Percentiles rank a stretch among this genome's conserved stretches.
Conservation (phyloP, 2,888 invertebrate genomes). For the Standfussiana lucernea region DNA sequence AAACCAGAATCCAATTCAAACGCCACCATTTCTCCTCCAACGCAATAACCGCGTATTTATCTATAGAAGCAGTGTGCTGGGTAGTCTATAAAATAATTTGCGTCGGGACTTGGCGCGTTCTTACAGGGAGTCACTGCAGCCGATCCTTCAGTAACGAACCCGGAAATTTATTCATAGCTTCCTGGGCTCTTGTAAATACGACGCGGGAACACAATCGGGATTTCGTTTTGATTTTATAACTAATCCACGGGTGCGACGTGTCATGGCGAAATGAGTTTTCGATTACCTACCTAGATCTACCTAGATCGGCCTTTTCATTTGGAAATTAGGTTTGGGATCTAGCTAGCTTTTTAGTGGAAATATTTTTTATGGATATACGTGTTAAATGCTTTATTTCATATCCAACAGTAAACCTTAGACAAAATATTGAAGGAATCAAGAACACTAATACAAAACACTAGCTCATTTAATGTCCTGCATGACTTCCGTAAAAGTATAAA, state of each 20-base stretch:
- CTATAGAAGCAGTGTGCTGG: constrained; percentile 52
- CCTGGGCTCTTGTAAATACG: constrained; percentile 82
- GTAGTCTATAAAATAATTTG: constrained; percentile 79
- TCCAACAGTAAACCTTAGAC: not conserved
- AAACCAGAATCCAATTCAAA: constrained; percentile 11
- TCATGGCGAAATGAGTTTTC: constrained; percentile 64
- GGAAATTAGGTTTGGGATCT: constrained; percentile 22
- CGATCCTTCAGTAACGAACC: constrained; percentile 84
- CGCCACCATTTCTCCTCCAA: constrained; percentile 16
- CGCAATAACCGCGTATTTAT: constrained; percentile 64
- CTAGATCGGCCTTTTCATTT: constrained; percentile 34
- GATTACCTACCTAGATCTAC: constrained; percentile 52
- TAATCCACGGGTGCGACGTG: constrained; percentile 70
- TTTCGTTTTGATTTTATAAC: constrained; percentile 82
- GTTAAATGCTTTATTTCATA: not conserved
- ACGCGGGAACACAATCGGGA: constrained; percentile 80
- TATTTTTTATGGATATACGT: not conserved
- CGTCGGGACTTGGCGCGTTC: constrained; percentile 71
- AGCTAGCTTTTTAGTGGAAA: not conserved
- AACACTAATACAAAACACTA: not conserved
- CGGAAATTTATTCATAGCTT: constrained; percentile 88
- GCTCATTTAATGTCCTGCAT: not conserved
- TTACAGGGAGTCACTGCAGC: constrained; percentile 72
- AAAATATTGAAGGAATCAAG: not conserved
- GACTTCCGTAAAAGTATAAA: not conserved